Percentiles rank a stretch among this genome's conserved stretches.
Evolutionary conservation across 2,113 vertebrate genomes (phyloP).

Genomic region (Pluvianellus socialis): DNA sequence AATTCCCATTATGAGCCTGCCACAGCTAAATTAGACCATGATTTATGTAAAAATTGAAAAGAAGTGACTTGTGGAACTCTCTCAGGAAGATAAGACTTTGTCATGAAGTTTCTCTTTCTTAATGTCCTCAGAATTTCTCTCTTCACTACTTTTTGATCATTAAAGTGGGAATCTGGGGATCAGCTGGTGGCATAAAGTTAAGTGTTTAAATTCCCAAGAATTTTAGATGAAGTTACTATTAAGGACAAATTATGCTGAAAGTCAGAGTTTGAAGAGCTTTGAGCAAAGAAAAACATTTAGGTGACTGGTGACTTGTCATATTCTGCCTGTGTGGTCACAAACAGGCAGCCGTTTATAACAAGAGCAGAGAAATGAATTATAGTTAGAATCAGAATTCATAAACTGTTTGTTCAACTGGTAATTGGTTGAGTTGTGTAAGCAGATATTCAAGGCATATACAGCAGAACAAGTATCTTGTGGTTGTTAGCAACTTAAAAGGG

Average conservation of each 20-base stretch:
- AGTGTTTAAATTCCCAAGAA: constrained; percentile 42
- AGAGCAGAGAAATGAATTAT: constrained; percentile 30
- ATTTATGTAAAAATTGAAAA: constrained; percentile 62
- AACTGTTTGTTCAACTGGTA: constrained; percentile 43
- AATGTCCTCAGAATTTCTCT: constrained; percentile 3
- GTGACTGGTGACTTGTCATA: constrained; percentile 32
- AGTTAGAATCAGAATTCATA: constrained; percentile 49
- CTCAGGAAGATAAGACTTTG: constrained; percentile 23
- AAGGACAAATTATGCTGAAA: constrained; percentile 61
- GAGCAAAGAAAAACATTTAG: constrained; percentile 56
- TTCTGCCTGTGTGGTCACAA: background rate
- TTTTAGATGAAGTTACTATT: constrained; percentile 52
- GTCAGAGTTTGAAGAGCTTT: constrained; percentile 45
- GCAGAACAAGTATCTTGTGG: background rate
- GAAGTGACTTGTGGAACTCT: constrained; percentile 44
- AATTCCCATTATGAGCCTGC: constrained; percentile 45
- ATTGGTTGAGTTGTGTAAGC: constrained; percentile 18
- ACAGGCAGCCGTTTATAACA: constrained; percentile 19
- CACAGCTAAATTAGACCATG: constrained; percentile 57
- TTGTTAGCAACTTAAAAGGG: background rate
- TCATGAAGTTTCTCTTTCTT: constrained; percentile 2
- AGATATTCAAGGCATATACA: background rate
- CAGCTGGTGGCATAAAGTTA: constrained; percentile 24
- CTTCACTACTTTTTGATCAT: constrained; percentile 17
- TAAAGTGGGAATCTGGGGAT: constrained; percentile 39